Evolutionary conservation across 2,888 invertebrate species (phyloP).

Genomic region (Lithophane ornitopus): DNA sequence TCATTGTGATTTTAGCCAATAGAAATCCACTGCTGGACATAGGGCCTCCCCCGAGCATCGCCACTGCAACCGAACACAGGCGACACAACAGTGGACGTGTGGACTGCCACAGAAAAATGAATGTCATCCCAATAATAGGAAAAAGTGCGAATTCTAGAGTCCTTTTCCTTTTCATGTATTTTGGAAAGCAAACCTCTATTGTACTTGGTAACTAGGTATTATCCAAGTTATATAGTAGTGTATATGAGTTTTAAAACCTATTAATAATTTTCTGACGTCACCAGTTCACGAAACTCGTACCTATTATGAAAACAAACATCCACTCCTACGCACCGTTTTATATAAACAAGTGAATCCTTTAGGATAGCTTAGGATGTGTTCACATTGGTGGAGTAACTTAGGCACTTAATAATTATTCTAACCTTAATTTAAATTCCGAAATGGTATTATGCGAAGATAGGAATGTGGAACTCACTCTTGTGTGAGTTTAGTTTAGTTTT

Average conservation of each 20-base stretch:
- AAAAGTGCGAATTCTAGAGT: too few species aligned
- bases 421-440: not conserved
- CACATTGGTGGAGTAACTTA: constrained; percentile 13
- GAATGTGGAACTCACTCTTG: not conserved
- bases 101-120: too few species aligned
- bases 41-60: too few species aligned
- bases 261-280: constrained; percentile 40
- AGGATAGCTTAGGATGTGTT: constrained; percentile 14
- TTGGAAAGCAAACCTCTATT: not conserved
- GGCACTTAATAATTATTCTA: not conserved
- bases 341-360: constrained; percentile 35
- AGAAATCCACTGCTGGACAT: too few species aligned
- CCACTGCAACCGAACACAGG: too few species aligned
- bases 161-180: not conserved
- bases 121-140: too few species aligned
- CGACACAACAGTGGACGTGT: too few species aligned
- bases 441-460: not conserved
- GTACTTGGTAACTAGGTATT: not conserved
- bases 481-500: too few species aligned
- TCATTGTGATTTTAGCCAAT: too few species aligned
- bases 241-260: constrained; percentile 1
- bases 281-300: constrained; percentile 38
- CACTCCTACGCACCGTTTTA: constrained; percentile 40
- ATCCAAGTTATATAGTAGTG: too few species aligned
- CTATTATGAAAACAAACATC: constrained; percentile 48